Base-by-base conservation (phyloP, 2,797 vertebrate species). In the Falco rusticolus region DNA sequence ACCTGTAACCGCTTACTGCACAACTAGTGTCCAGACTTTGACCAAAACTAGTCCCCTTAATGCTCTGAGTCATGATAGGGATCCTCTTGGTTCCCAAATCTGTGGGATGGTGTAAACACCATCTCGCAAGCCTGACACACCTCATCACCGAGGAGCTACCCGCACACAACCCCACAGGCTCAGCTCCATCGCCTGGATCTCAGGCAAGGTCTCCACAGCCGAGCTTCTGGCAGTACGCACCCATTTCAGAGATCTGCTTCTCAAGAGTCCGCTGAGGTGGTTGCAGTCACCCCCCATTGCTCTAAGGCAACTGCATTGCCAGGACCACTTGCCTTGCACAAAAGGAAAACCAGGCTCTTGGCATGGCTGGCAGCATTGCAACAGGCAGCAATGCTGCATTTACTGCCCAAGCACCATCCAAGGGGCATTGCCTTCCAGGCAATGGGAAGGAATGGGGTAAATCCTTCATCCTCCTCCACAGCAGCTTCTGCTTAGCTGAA, bases 1-100 rank as follows among this genome's bases (percentile, higher is more conserved):
- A 33, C 29, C 20, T 56, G 7, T 6, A 19, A 7, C 68, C 15
- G 14, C 13, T 17, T 3, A 4, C 18, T 10, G 13, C 33, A 10
- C 26, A 25, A 18, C 37, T 18, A 13, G 6, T 5, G 20, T 4
- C 69, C 37, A 5, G 13, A 4, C 26, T 37, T 41, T 6, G n/a
- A 12, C 37, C 71, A 45, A 45, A 65, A 48, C 47, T 37, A 47
- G 28, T 13, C n/a, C 63, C 33, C 39, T 61, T 21, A 25, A 25
- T 9, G 37, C n/a, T 53, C 39, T 1, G 45, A n/a, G 34, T 8
- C 83, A 8, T 0, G 5, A 33, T 0, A n/a, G 9, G n/a, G 70
- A 78, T 4, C 13, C 22, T 64, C 2, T 3, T 5, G 13, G 25
- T 48, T 45, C 59, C 54, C 50, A 25, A 0, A 26, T 37, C 7